A percentile compares a stretch with the other conserved stretches of the same genome.
Conservation (phyloP, 2,888 invertebrate genomes). For the Dexiosoma caninum region DNA sequence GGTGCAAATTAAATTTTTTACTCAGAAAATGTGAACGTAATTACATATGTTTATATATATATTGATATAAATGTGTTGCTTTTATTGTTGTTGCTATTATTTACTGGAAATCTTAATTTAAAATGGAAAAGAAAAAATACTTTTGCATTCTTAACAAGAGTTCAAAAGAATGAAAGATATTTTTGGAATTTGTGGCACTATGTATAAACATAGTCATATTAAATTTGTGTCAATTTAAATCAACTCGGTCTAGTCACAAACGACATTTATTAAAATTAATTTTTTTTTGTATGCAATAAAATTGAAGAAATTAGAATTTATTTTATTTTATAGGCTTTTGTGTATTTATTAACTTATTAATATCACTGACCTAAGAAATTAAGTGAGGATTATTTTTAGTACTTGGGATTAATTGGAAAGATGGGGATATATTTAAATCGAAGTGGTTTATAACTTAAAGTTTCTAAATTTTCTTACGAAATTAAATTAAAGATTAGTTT, state of each 20-base stretch:
- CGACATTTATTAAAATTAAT: conserved; percentile 8
- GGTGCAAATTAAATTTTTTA: not conserved
- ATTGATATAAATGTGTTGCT: conserved; percentile 24
- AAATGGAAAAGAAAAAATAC: conserved; percentile 27
- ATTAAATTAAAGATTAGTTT: too few relatives aligned
- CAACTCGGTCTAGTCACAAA: conserved; percentile 44
- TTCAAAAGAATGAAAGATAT: conserved; percentile 34
- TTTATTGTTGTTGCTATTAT: conserved; percentile 22
- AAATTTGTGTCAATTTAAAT: conserved; percentile 39
- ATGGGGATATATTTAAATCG: too few relatives aligned
- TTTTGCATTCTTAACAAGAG: conserved; percentile 33
- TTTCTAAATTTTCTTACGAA: too few relatives aligned
- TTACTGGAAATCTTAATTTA: conserved; percentile 55
- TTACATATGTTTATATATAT: not conserved
- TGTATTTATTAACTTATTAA: conserved; percentile 9
- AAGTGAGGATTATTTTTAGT: not conserved
- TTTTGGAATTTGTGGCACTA: conserved; percentile 44
- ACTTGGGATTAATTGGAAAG: not conserved
- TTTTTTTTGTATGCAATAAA: not conserved
- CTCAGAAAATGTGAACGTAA: not conserved
- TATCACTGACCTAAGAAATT: conserved; percentile 41
- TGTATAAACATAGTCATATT: conserved; percentile 23
- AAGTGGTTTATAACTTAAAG: too few relatives aligned
- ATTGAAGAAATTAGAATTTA: conserved; percentile 9
- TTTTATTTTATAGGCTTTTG: not conserved